Base-by-base conservation (phyloP, 2,797 vertebrate species). In the Ispidina picta region DNA sequence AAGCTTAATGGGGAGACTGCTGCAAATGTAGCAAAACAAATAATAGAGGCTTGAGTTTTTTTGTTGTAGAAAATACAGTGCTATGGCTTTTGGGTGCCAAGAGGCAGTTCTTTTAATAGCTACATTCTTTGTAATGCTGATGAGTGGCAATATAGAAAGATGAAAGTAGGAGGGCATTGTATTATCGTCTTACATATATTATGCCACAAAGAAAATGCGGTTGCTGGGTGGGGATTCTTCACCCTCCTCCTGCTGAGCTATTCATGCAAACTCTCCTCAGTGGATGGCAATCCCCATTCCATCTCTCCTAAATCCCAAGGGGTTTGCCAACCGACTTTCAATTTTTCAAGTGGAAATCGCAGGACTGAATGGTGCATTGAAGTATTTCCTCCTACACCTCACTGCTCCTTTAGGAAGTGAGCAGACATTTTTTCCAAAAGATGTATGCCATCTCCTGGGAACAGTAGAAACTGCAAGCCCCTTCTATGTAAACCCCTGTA, bases 141-240 rank as follows among this genome's bases (percentile, higher is more conserved):
- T 95, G 88, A 96, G 95, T 94, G 88, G 78, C 91, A 96, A 96
- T 92, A 92, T 94, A 94, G 94, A 94, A 94, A 95, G 95, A 95
- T 95, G 94, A 94, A 96, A 93, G 94, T 96, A 75, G 94, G 90
- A 96, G 94, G 90, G 96, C 91, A 94, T 95, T 96, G 92, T 96
- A 66, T 92, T 95, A 95, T 86, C 79, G 92, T 80, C 92, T 90
- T 95, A 91, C 91, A 95, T 96, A 94, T 92, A 96, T 95, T 96
- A 96, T 88, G 90, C 81, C 89, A 93, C 92, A 95, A 94, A 95
- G 94, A 96, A 95, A 93, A 94, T 83, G 92, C 8, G 5, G 91
- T 92, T 94, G 89, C 88, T 87, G 92, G 91, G 89, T 97, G 84
- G 83, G 81, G 93, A 89, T 95, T 94, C 89, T 94, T 96, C 29